A percentile compares a stretch with the other conserved stretches of the same genome.
Evolutionary conservation across 2,113 vertebrate species (phyloP).

Genomic region (Pyxicephalus adspersus): DNA sequence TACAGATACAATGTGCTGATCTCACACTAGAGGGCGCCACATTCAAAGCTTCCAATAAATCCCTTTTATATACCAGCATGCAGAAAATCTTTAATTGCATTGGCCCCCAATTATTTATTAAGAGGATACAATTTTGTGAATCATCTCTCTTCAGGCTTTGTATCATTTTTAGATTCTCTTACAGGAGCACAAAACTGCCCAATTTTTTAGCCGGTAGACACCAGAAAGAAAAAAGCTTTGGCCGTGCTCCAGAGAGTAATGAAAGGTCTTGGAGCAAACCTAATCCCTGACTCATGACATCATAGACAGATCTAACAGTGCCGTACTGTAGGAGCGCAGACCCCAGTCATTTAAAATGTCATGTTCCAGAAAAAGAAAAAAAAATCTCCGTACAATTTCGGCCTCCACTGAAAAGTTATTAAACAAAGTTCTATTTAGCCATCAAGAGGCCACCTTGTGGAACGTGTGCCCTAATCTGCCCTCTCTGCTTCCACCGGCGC

Average conservation of each 20-base stretch:
- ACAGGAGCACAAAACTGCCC: conserved; percentile 21
- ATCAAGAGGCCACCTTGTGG: conserved; percentile 44
- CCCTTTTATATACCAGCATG: too few relatives aligned
- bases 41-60: not conserved
- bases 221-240: conserved; percentile 13
- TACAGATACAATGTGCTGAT: not conserved
- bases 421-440: conserved; percentile 45
- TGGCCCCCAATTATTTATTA: conserved; percentile 10
- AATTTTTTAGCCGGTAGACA: conserved; percentile 20
- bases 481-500: conserved; percentile 32
- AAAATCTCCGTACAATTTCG: conserved; percentile 18
- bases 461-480: conserved; percentile 42
- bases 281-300: conserved; percentile 33
- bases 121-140: conserved; percentile 14
- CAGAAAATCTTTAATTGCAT: not conserved
- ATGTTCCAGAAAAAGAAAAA: conserved; percentile 11
- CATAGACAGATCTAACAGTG: conserved; percentile 42
- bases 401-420: conserved; percentile 32
- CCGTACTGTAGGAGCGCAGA: conserved; percentile 20
- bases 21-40: conserved; percentile 25
- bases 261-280: conserved; percentile 29
- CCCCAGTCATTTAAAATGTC: conserved; percentile 43
- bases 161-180: conserved; percentile 24
- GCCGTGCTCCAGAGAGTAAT: conserved; percentile 31
- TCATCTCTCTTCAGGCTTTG: not conserved